Percentiles rank a stretch among this genome's conserved stretches.
phyloP scores from a whole-genome alignment of 1,140 invertebrate species.

The Oedothorax gibbosus region DNA sequence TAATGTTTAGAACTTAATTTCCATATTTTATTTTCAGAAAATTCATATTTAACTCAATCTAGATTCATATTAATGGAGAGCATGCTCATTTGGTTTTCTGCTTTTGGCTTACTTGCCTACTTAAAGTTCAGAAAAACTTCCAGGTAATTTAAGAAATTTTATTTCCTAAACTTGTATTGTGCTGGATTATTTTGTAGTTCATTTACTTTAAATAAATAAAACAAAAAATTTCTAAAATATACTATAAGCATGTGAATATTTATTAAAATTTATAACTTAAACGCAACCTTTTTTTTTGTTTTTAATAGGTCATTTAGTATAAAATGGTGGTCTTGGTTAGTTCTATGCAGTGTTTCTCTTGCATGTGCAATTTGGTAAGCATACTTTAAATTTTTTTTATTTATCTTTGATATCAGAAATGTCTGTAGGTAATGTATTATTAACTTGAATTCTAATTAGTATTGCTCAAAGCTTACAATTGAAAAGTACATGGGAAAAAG shows the following conservation, averaged over 20 bases:
- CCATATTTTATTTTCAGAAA: conserved; percentile 78
- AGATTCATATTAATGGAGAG: conserved; percentile 96
- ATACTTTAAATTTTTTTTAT: too few relatives aligned
- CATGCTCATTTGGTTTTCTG: conserved; percentile 87
- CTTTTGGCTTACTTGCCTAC: conserved; percentile 82
- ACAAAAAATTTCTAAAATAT: neutral
- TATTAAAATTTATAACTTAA: neutral
- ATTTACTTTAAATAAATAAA: neutral
- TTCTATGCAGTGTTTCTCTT: conserved; percentile 73
- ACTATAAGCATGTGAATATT: neutral
- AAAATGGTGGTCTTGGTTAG: conserved; percentile 80
- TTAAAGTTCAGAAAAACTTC: conserved; percentile 76
- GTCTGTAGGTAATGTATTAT: too few relatives aligned
- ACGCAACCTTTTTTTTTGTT: neutral
- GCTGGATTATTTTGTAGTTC: too few relatives aligned
- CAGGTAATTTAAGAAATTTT: neutral
- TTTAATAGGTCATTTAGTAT: conserved; percentile 71
- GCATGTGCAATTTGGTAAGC: conserved; percentile 76
- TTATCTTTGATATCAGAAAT: too few relatives aligned
- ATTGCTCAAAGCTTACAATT: too few relatives aligned
- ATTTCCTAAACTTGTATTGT: neutral
- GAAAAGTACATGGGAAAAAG: too few relatives aligned
- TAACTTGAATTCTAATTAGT: too few relatives aligned
- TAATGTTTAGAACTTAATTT: conserved; percentile 26
- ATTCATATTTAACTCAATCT: conserved; percentile 92